A percentile compares a stretch with the other conserved stretches of the same genome.
Conservation (phyloP, 2,797 vertebrate species). For the Kryptolebias ocellatus region DNA sequence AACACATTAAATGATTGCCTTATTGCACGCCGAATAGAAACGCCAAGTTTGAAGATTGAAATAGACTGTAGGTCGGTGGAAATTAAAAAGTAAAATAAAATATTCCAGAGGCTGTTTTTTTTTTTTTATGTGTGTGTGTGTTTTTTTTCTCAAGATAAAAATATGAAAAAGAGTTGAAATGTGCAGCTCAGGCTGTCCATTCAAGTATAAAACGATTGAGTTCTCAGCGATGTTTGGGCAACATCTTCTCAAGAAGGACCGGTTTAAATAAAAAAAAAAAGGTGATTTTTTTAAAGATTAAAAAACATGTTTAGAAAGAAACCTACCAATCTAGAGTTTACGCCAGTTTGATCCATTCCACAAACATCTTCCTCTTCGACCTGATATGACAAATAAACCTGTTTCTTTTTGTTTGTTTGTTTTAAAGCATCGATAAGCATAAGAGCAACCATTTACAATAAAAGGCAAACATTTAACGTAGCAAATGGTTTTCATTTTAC, state of each 20-base stretch:
- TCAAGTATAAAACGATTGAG: conserved; percentile 12
- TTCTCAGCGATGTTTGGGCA: conserved; percentile 5
- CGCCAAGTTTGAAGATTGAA: conserved; percentile 27
- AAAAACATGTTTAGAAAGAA: too few relatives aligned
- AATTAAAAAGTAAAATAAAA: too few relatives aligned
- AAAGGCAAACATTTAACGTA: conserved; percentile 5
- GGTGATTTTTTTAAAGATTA: too few relatives aligned
- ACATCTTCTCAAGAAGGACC: not conserved
- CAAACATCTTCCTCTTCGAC: not conserved
- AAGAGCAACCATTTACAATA: not conserved
- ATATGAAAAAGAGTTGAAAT: conserved; percentile 9
- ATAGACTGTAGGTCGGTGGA: not conserved
- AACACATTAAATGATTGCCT: conserved; percentile 28
- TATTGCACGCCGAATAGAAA: conserved; percentile 50
- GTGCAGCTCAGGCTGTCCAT: conserved; percentile 20
- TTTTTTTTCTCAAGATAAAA: conserved; percentile 10
- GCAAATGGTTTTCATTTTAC: conserved; percentile 1
- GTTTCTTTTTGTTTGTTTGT: too few relatives aligned
- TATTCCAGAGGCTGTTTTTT: too few relatives aligned
- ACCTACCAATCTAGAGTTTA: too few relatives aligned
- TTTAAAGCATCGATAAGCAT: not conserved
- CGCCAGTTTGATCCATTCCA: too few relatives aligned
- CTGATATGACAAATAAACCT: too few relatives aligned
- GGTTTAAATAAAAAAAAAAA: too few relatives aligned
- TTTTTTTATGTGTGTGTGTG: not conserved